A percentile compares a stretch with the other conserved stretches of the same genome.
Conservation (phyloP, 2,888 invertebrate species). For the Melieria picta region DNA sequence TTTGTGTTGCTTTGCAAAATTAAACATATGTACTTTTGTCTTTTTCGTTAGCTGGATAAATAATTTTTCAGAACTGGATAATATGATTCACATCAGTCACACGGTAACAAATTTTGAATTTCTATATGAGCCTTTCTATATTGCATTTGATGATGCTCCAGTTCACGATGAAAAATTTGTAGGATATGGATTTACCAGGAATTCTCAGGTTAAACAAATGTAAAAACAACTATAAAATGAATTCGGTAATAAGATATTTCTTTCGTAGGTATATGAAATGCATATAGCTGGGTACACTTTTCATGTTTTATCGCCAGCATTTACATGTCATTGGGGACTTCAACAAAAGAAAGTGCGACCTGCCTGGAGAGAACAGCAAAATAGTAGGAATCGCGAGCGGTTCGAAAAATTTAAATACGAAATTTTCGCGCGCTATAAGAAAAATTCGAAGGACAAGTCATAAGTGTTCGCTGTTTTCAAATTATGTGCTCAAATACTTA, state of each 20-base stretch:
- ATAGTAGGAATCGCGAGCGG: conserved; percentile 81
- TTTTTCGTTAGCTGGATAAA: conserved; percentile 50
- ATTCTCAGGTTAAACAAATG: conserved; percentile 81
- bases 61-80: conserved; percentile 58
- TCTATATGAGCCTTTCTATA: conserved; percentile 92
- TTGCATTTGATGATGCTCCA: conserved; percentile 83
- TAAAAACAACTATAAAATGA: not conserved
- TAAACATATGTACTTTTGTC: too few relatives aligned
- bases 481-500: too few relatives aligned
- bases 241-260: conserved; percentile 6
- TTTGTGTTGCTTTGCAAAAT: too few relatives aligned
- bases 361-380: conserved; percentile 87
- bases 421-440: conserved; percentile 77
- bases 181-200: conserved; percentile 92
- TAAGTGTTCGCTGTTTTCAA: too few relatives aligned
- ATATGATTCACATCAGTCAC: conserved; percentile 81
- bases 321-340: conserved; percentile 90
- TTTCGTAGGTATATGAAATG: conserved; percentile 88
- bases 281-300: conserved; percentile 89
- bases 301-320: conserved; percentile 86
- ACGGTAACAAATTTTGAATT: conserved; percentile 85
- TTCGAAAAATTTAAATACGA: conserved; percentile 87
- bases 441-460: not conserved
- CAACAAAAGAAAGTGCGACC: conserved; percentile 82
- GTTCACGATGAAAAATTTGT: conserved; percentile 88